Conservation (phyloP, 2,113 vertebrate species). For the Hippocampus abdominalis region DNA sequence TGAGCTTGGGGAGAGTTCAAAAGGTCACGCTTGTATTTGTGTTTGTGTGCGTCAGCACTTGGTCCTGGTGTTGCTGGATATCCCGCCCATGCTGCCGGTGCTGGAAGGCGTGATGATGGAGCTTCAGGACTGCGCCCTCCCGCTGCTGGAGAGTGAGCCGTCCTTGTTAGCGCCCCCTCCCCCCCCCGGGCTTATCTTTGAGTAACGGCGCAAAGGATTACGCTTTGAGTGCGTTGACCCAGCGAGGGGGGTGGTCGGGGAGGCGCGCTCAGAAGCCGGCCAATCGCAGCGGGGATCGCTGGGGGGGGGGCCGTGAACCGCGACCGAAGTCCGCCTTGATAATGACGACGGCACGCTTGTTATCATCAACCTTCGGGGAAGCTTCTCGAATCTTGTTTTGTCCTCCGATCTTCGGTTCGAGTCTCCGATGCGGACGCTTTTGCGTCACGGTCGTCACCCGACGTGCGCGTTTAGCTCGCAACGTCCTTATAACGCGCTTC, state of each 20-base stretch:
- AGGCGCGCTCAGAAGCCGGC: slow-evolving; percentile 26
- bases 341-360: neutral
- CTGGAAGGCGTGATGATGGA: slow-evolving; percentile 95
- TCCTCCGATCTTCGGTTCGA: neutral
- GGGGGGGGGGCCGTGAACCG: slow-evolving; percentile 5
- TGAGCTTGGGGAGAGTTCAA: neutral
- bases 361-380: neutral
- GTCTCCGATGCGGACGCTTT: too few relatives aligned
- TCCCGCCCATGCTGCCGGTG: slow-evolving; percentile 90
- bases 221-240: slow-evolving; percentile 1
- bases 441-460: too few relatives aligned
- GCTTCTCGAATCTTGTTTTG: neutral
- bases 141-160: slow-evolving; percentile 83
- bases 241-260: slow-evolving; percentile 51
- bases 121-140: slow-evolving; percentile 92
- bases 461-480: too few relatives aligned
- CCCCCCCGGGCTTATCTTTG: too few relatives aligned
- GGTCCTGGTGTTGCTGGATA: slow-evolving; percentile 87
- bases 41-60: slow-evolving; percentile 74
- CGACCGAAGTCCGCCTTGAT: slow-evolving; percentile 66
- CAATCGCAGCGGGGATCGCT: slow-evolving; percentile 40
- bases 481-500: too few relatives aligned
- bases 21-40: neutral
- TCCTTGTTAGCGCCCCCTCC: neutral
- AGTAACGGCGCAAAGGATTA: neutral